Conservation (phyloP, 2,888 invertebrate species). For the Sicus ferrugineus region DNA sequence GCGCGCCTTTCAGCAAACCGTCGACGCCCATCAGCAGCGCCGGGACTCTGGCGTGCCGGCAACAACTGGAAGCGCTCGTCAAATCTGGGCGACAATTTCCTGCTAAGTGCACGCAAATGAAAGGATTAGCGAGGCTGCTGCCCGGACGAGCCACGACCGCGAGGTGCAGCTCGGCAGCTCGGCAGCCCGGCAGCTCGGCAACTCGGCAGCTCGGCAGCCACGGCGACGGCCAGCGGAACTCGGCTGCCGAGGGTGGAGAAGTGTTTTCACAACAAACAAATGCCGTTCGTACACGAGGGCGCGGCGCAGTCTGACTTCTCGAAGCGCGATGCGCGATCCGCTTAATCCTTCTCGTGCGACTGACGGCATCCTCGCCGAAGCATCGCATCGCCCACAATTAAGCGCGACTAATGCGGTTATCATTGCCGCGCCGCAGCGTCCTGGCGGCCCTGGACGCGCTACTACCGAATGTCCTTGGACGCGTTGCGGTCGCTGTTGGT, state of each 20-base stretch:
- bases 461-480: slow-evolving; percentile 13
- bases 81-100: slow-evolving; percentile 14
- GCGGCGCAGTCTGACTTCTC: slow-evolving; percentile 1
- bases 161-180: too few species aligned
- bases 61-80: too few species aligned
- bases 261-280: slow-evolving; percentile 40
- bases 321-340: too few species aligned
- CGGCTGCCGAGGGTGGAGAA: slow-evolving; percentile 37
- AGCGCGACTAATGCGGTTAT: slow-evolving; percentile 41
- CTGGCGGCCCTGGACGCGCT: neutral
- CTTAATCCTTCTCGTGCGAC: too few species aligned
- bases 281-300: slow-evolving; percentile 13
- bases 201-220: too few species aligned
- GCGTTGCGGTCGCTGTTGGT: neutral
- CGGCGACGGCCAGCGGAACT: too few species aligned
- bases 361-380: too few species aligned
- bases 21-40: neutral
- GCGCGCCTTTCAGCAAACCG: neutral
- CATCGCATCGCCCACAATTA: slow-evolving; percentile 8
- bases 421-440: slow-evolving; percentile 30
- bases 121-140: slow-evolving; percentile 20
- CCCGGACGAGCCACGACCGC: neutral
- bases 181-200: too few species aligned
- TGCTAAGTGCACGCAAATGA: slow-evolving; percentile 29
- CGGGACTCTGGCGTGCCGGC: neutral